Base-by-base conservation (phyloP, 2,888 invertebrate species). In the Drosophila helvetica region DNA sequence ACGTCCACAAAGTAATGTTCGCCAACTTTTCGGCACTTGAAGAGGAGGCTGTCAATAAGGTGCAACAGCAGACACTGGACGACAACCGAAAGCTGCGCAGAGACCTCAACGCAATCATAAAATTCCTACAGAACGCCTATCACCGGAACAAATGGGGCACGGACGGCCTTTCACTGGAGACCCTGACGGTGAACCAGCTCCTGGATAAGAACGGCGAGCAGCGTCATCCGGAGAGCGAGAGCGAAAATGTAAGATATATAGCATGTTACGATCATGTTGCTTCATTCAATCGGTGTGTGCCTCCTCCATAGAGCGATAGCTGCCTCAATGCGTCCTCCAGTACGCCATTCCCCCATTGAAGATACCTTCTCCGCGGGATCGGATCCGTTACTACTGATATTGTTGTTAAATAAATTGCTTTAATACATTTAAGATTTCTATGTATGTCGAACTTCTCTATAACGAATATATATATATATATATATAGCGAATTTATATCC, bases 21-120 rank as follows among this genome's bases (percentile, higher is more conserved):
- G 92, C 92, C 61, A 94, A 94, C n/a, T 93, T 95, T 42, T 93
- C 94, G 68, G 94, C 94, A 25, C 7, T 25, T 25, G 1, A 25
- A 25, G 25, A 7, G 25, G 25, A 25, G 25, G 7, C 25, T 7
- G 77, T 84, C 1, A 77, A 70, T n/a, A 69, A 71, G 0, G 74
- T 74, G 3, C 75, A 85, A 33, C 70, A 82, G 4, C 85, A 88
- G 46, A 54, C 63, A 3, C 65, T 79, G 33, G 83, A 89, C 1
- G 80, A 80, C 60, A 68, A 88, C 45, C 82, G 78, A 4, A 90
- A 90, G 57, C 70, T 82, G 58, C 90, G 88, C 22, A 90, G 81
- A 46, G 92, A 92, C 63, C 75, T 93, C 22, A 89, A 86, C 38
- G 92, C 92, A 60, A 83, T 94, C 18, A 77, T 93, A 7, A 93